Percentiles rank a stretch among this genome's conserved stretches.
These are phyloP conservation scores for Metaphire vulgaris DNA, from an alignment of 1,140 invertebrate species.

Conservation along the genomic window DNA sequence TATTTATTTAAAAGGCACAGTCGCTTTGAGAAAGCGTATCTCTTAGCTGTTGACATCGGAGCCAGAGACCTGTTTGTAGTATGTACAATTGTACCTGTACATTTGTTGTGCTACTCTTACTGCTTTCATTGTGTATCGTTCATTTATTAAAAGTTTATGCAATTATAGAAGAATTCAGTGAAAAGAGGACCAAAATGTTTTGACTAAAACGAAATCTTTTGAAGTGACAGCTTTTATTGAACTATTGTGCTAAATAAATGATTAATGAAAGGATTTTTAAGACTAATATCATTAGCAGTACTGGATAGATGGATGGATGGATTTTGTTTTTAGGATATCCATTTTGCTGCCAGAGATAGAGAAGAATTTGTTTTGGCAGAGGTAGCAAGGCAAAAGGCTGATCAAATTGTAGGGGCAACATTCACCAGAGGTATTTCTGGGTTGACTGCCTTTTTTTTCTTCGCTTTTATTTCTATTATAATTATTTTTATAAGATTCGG, in stretches of 20 bases:
- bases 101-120: constrained; percentile 8
- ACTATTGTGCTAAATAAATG: background rate
- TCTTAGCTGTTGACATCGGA: constrained; percentile 71
- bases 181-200: too few species aligned
- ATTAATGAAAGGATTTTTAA: background rate
- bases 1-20: constrained; percentile 58
- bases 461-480: background rate
- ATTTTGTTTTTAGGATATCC: constrained; percentile 77
- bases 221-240: background rate
- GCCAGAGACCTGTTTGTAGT: constrained; percentile 51
- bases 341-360: constrained; percentile 66
- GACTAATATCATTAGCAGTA: constrained; percentile 30
- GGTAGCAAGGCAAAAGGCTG: constrained; percentile 68
- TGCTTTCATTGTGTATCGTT: constrained; percentile 8
- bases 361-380: constrained; percentile 65
- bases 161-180: background rate
- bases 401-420: constrained; percentile 54
- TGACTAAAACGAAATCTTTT: too few species aligned
- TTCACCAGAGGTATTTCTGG: constrained; percentile 32
- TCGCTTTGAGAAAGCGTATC: constrained; percentile 75
- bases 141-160: background rate
- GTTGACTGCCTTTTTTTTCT: background rate
- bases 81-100: constrained; percentile 2
- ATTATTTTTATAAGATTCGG: background rate
- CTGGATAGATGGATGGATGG: too few species aligned